Conservation (phyloP, 2,113 vertebrate species). For the Scolopax mira region DNA sequence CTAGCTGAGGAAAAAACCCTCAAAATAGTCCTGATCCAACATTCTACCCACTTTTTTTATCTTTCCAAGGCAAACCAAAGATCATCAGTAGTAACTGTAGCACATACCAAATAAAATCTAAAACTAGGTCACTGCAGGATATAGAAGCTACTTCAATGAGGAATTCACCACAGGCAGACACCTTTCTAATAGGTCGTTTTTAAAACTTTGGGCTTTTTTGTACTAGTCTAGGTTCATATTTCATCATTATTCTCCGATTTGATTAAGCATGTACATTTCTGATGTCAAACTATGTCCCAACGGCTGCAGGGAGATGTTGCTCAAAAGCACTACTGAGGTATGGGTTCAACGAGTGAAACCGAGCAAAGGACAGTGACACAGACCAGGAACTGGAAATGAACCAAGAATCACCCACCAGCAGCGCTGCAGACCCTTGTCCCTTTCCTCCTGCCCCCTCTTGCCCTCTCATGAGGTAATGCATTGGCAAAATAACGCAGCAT, state of each 20-base stretch:
- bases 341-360: not conserved
- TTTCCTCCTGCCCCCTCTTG: not conserved
- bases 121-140: not conserved
- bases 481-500: not conserved
- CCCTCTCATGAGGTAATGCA: not conserved
- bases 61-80: not conserved
- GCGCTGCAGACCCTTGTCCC: not conserved
- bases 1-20: not conserved
- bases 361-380: not conserved
- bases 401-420: not conserved
- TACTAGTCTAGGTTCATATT: not conserved
- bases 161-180: not conserved
- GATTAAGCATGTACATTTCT: not conserved
- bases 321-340: not conserved
- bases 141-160: not conserved
- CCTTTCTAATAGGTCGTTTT: not conserved
- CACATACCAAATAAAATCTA: not conserved
- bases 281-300: not conserved
- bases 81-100: not conserved
- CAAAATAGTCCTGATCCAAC: not conserved
- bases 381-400: not conserved
- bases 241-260: not conserved
- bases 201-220: not conserved
- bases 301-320: accelerated
- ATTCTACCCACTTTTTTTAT: not conserved